phyloP scores from a whole-genome alignment of 2,113 vertebrate genomes.

The Carettochelys insculpta region DNA sequence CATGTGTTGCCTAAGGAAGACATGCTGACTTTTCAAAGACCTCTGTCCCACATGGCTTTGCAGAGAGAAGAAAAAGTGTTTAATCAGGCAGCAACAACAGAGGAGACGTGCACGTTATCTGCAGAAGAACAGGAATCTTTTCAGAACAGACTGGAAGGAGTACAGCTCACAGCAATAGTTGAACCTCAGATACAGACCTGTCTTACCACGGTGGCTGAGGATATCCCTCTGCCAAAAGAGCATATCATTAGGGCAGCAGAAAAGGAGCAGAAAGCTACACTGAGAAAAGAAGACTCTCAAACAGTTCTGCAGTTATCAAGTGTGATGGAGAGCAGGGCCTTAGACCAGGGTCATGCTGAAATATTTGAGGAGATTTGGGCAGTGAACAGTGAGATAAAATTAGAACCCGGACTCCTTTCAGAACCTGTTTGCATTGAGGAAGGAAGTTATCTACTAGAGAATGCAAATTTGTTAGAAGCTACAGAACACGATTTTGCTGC shows the following conservation, averaged over 20 bases:
- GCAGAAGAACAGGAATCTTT: conserved; percentile 69
- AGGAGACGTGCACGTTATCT: conserved; percentile 71
- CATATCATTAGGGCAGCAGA: conserved; percentile 12
- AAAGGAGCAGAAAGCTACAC: conserved; percentile 69
- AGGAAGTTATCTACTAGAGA: conserved; percentile 76
- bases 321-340: conserved; percentile 64
- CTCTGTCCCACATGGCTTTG: conserved; percentile 59
- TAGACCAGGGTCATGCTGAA: conserved; percentile 72
- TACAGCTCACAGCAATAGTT: conserved; percentile 36
- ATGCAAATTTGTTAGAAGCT: conserved; percentile 69
- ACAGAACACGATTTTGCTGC: conserved; percentile 80
- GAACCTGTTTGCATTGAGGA: conserved; percentile 70
- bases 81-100: conserved; percentile 53
- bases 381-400: conserved; percentile 53
- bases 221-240: conserved; percentile 78
- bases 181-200: conserved; percentile 61
- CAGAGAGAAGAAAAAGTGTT: conserved; percentile 74
- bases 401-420: conserved; percentile 75
- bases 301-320: conserved; percentile 71
- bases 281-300: conserved; percentile 80
- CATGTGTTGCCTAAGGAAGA: conserved; percentile 79
- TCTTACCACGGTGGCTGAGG: conserved; percentile 67
- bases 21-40: conserved; percentile 57
- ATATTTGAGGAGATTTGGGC: conserved; percentile 62
- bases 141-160: conserved; percentile 41